Base-by-base conservation (phyloP, 2,888 invertebrate species). In the Criorhina ranunculi region DNA sequence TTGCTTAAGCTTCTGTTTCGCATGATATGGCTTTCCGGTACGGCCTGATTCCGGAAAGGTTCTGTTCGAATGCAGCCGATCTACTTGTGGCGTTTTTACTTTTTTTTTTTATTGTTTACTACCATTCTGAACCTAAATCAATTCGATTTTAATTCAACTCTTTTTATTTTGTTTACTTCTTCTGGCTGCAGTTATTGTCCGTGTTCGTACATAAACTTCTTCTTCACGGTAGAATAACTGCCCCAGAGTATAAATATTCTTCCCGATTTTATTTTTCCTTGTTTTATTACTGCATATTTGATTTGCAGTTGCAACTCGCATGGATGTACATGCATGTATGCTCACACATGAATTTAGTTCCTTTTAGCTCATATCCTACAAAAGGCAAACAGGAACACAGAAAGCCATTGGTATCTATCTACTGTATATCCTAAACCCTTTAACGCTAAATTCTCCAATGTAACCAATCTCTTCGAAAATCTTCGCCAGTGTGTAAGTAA, bases 401-500 rank as follows among this genome's bases (percentile, higher is more conserved):
- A 31, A 12, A 6, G 53, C 1, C 31, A 17, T 15, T 24, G 11
- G 29, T 31, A 17, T n/a, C n/a, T n/a, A n/a, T n/a, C n/a, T n/a
- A n/a, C 11, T 1, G 7, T 12, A 66, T 35, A 66, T 11, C 9
- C 29, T 33, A 49, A 64, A 49, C 44, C 12, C 49, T 17, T 37
- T 49, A 12, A 64, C 33, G 46, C 35, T 19, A 49, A 40, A 37
- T 11, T n/a, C n/a, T 29, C n/a, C 15, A 15, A 29, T 17, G 40
- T 35, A 33, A 44, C 19, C 2, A 46, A 46, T n/a, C 12, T 49
- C 17, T 60, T 42, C 40, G 8, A 15, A 51, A 51, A 42, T 72
- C 72, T 60, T 72, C 40, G 37, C 49, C 40, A 60, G 40, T 72
- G 72, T 72, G 72, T 72, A 51, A 51, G 60, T 72, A 72, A 51